These are phyloP conservation scores for Drosophila stalkeri DNA, from an alignment of 2,888 invertebrate species.

Conservation along the genomic window DNA sequence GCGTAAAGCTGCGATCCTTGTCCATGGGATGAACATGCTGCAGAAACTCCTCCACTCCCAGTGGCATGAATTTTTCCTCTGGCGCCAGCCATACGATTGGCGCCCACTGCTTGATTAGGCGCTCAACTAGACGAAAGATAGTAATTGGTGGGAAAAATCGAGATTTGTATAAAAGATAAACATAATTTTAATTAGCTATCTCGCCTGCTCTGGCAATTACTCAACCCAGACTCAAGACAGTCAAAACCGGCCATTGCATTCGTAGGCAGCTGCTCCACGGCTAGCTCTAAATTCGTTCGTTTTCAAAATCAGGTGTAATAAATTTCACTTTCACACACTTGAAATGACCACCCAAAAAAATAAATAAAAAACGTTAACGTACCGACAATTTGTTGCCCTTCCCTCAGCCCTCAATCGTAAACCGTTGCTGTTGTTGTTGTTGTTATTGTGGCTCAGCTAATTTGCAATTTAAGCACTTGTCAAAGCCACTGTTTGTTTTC, in stretches of 20 bases:
- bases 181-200: constrained; percentile 58
- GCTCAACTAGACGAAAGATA: constrained; percentile 77
- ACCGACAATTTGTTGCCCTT: constrained; percentile 35
- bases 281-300: constrained; percentile 66
- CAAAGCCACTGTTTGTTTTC: constrained; percentile 16
- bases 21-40: constrained; percentile 86
- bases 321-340: constrained; percentile 79
- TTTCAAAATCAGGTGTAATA: constrained; percentile 67
- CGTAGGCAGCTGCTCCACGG: constrained; percentile 28
- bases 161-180: constrained; percentile 33
- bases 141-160: background rate
- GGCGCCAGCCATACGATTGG: constrained; percentile 89
- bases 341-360: constrained; percentile 60
- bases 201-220: constrained; percentile 43
- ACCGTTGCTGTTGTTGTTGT: constrained; percentile 14
- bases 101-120: constrained; percentile 87
- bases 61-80: constrained; percentile 88
- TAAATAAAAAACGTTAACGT: constrained; percentile 19
- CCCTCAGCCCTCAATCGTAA: constrained; percentile 8
- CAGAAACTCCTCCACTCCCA: constrained; percentile 88
- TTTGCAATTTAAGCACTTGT: constrained; percentile 57
- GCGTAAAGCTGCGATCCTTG: constrained; percentile 75
- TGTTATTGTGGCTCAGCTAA: constrained; percentile 47
- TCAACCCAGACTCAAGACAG: constrained; percentile 34
- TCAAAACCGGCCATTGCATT: constrained; percentile 21